Evolutionary conservation across 2,113 vertebrate species (phyloP).

Genomic region (Lota lota): DNA sequence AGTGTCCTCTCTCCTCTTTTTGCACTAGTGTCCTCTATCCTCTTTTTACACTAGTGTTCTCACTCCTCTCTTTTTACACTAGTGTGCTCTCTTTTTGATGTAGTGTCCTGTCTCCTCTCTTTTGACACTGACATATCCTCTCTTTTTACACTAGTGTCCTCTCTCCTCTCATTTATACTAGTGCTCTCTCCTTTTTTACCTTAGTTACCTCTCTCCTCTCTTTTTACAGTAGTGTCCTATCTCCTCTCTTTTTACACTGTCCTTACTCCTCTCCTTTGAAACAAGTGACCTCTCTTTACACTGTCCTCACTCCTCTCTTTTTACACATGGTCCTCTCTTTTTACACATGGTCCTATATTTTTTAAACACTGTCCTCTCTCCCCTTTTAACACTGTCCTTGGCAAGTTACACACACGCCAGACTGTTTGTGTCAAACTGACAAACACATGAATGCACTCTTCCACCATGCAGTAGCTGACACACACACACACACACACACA

Average conservation of each 20-base stretch:
- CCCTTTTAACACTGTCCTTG: no score
- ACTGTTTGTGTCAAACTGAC: neutral
- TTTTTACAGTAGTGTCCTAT: neutral
- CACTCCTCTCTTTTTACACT: neutral
- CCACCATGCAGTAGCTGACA: neutral
- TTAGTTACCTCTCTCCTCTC: neutral
- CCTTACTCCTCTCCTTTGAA: neutral
- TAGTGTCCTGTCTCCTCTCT: neutral
- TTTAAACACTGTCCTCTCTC: no score
- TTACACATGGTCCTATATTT: neutral
- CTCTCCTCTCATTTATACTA: neutral
- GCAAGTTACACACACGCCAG: neutral
- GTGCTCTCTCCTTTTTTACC: neutral
- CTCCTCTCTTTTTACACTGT: neutral
- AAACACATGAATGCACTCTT: neutral
- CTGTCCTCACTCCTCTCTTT: no score
- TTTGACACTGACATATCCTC: neutral
- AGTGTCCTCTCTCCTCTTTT: no score
- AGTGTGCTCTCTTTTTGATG: no score
- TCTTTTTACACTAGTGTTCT: neutral
- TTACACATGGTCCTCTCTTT: no score
- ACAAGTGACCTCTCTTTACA: no score
- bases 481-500: constrained; percentile 3
- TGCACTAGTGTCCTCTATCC: no score
- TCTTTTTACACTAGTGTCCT: neutral